Conservation (phyloP, 2,888 invertebrate species). For the Ochlodes sylvanus region DNA sequence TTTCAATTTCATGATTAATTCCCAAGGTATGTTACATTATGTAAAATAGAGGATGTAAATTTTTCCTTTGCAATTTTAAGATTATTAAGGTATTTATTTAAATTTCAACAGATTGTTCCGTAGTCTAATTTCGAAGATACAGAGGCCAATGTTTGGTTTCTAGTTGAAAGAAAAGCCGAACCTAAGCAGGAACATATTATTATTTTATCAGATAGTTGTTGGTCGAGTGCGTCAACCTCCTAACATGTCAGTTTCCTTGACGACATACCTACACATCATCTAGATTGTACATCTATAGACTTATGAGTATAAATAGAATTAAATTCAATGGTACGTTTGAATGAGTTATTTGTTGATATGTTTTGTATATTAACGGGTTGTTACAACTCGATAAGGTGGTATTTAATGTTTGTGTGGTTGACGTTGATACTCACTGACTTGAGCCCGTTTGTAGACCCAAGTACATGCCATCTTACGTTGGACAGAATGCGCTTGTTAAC, state of each 20-base stretch:
- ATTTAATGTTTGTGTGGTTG: conserved; percentile 41
- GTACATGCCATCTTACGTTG: conserved; percentile 22
- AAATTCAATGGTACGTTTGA: conserved; percentile 50
- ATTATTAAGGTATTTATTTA: too few species aligned
- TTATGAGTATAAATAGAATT: conserved; percentile 56
- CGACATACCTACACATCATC: conserved; percentile 46
- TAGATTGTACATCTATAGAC: conserved; percentile 54
- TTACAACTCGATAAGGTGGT: conserved; percentile 23
- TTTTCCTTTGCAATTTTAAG: too few species aligned
- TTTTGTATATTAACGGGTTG: conserved; percentile 54
- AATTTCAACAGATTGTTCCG: too few species aligned
- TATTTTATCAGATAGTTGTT: conserved; percentile 28
- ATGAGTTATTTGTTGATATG: conserved; percentile 55
- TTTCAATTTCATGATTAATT: too few species aligned
- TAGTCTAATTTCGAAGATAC: not conserved
- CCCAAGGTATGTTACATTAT: too few species aligned
- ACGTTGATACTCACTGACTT: conserved; percentile 40
- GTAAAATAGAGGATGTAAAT: too few species aligned
- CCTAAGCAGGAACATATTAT: not conserved
- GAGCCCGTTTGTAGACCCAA: conserved; percentile 23
- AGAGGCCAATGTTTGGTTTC: not conserved
- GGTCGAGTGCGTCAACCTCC: conserved; percentile 19
- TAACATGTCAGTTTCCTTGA: conserved; percentile 45
- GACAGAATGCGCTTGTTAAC: not conserved
- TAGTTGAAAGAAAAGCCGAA: not conserved